Conservation (phyloP, 2,113 vertebrate genomes). For the Pteruthius melanotis region DNA sequence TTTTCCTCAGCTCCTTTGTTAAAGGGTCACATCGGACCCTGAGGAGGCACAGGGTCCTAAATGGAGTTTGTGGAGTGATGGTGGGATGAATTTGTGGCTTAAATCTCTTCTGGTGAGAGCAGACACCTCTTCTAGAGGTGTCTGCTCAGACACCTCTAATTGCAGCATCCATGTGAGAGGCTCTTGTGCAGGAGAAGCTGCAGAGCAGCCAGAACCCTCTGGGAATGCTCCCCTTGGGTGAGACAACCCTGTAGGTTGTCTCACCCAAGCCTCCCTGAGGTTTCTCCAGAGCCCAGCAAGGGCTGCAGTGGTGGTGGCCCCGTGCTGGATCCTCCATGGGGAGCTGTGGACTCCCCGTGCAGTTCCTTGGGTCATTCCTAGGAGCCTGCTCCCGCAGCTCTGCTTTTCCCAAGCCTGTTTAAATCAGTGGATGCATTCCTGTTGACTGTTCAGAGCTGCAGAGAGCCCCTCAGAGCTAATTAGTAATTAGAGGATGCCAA, state of each 20-base stretch:
- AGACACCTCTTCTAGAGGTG: no score
- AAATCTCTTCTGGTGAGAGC: background rate
- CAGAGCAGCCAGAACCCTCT: background rate
- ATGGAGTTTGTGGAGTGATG: background rate
- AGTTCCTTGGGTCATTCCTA: background rate
- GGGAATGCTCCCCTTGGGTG: background rate
- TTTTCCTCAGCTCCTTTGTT: background rate
- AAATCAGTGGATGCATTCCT: background rate
- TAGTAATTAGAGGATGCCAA: background rate
- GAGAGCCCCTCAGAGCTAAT: background rate
- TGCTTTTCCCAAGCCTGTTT: background rate
- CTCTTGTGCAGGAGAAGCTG: background rate
- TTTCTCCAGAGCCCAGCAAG: background rate
- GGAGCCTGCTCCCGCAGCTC: background rate
- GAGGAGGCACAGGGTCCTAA: background rate
- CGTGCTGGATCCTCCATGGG: accelerated
- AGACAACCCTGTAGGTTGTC: accelerated
- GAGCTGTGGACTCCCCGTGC: background rate
- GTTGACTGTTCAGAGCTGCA: background rate
- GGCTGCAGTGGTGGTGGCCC: background rate
- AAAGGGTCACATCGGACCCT: background rate
- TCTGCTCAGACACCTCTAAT: background rate
- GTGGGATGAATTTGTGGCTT: background rate
- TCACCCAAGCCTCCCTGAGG: background rate
- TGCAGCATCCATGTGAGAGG: accelerated